Evolutionary conservation across 2,113 vertebrate species (phyloP), one percentile per base, ranked within the genome.

Genomic region (Campylomormyrus tamandua): DNA sequence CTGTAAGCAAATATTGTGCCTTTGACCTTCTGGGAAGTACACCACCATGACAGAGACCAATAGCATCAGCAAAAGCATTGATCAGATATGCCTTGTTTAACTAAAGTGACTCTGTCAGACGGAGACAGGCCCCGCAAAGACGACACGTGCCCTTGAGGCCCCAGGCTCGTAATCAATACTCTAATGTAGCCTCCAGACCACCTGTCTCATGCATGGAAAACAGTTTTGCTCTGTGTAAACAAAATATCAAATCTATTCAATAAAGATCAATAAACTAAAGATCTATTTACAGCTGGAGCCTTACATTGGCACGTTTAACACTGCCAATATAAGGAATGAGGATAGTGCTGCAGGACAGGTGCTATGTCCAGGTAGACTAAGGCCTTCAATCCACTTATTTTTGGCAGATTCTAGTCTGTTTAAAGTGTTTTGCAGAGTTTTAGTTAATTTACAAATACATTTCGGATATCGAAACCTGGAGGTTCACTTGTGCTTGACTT

Each of bases 61-160:
- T 74, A 84, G 89, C 42, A 90, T 87, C 86, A 87, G 84, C 31
- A 24, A n/a, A 58, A 87, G 21, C 56, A 90, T 90, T 87, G 89
- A 90, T 90, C 89, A 74, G 83, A 90, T 87, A 87, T 70, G 35
- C 49, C 39, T 46, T 90, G 83, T 90, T 83, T 74, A 80, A 70
- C 48, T 84, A 70, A 66, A 87, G 58, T 39, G 66, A 35, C 50
- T 48, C 46, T 56, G 77, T 31, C 49, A 21, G 80, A 74, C 48
- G 21, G 48, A 74, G 87, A 87, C 45, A 45, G 11, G 49, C 62
- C 52, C 35, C 24, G 17, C 42, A 89, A 45, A 49, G 58, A n/a
- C 7, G 77, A 49, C 5, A 27, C 46, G 19, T 88, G 56, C 45
- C 17, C 19, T 39, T 45, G 31, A n/a, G 35, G 1, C 39, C 39